A percentile compares a stretch with the other conserved stretches of the same genome.
These are phyloP conservation scores for Pemphredon lugubris DNA, from an alignment of 2,888 invertebrate genomes.

Conservation along the genomic window DNA sequence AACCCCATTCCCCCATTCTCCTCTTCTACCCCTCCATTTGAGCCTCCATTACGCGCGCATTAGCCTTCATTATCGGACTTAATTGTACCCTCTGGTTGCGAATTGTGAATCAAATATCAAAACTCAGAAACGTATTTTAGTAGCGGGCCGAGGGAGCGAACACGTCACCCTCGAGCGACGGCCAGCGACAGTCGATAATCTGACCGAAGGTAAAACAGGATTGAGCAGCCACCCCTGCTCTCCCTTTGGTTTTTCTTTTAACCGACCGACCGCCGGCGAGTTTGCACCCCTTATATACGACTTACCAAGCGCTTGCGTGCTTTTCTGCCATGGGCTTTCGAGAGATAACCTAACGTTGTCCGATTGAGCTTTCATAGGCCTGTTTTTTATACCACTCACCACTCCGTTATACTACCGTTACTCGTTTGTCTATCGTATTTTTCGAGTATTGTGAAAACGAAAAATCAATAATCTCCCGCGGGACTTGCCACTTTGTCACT, in stretches of 20 bases:
- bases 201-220: slow-evolving; percentile 81
- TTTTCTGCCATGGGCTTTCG: slow-evolving; percentile 67
- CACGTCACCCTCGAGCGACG: slow-evolving; percentile 79
- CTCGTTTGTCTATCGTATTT: background rate
- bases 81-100: too few species aligned
- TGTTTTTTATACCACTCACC: slow-evolving; percentile 49
- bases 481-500: too few species aligned
- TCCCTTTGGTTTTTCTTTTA: slow-evolving; percentile 58
- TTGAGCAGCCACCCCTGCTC: slow-evolving; percentile 55
- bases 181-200: slow-evolving; percentile 82
- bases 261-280: slow-evolving; percentile 71
- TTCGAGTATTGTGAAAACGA: too few species aligned
- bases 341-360: slow-evolving; percentile 59
- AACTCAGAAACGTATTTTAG: slow-evolving; percentile 77
- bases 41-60: background rate
- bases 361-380: slow-evolving; percentile 69
- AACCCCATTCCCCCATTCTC: background rate
- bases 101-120: slow-evolving; percentile 66
- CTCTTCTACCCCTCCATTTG: slow-evolving; percentile 3
- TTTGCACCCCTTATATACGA: slow-evolving; percentile 74
- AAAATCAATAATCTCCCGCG: too few species aligned
- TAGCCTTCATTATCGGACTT: too few species aligned
- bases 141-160: slow-evolving; percentile 80
- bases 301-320: slow-evolving; percentile 77
- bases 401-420: slow-evolving; percentile 1